These are phyloP conservation scores for Eufriesea mexicana DNA, from an alignment of 1,140 invertebrate genomes.

Conservation along the genomic window DNA sequence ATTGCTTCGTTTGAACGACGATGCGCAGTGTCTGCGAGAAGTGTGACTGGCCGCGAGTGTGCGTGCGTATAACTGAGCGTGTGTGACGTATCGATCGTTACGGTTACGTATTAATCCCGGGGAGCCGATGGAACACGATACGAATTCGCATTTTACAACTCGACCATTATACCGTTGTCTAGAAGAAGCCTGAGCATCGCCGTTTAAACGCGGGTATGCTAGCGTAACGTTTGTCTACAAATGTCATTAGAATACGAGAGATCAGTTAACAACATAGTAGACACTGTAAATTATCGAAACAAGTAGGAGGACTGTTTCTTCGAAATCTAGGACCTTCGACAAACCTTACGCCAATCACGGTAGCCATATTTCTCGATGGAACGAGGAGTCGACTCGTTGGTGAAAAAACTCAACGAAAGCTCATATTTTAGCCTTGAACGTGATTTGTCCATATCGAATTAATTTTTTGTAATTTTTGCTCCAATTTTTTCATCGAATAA, in stretches of 20 bases:
- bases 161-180: not conserved
- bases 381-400: conserved; percentile 6
- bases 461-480: too few relatives aligned
- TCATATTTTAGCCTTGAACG: too few relatives aligned
- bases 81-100: conserved; percentile 49
- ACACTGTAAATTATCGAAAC: conserved; percentile 22
- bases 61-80: conserved; percentile 28
- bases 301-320: conserved; percentile 7
- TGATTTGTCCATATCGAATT: too few relatives aligned
- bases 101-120: not conserved
- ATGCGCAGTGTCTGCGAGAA: conserved; percentile 63
- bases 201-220: conserved; percentile 50
- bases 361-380: not conserved
- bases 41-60: conserved; percentile 28
- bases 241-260: conserved; percentile 8
- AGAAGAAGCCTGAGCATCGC: conserved; percentile 39
- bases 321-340: conserved; percentile 37
- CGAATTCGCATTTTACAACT: not conserved
- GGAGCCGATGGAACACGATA: not conserved
- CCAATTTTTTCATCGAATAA: too few relatives aligned
- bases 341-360: conserved; percentile 29
- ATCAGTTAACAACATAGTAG: conserved; percentile 26
- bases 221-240: conserved; percentile 50
- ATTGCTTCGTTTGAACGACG: conserved; percentile 71
- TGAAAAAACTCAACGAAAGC: too few relatives aligned